Evolutionary conservation across 2,888 invertebrate species (phyloP).

Genomic region (Gastrophysa polygoni): DNA sequence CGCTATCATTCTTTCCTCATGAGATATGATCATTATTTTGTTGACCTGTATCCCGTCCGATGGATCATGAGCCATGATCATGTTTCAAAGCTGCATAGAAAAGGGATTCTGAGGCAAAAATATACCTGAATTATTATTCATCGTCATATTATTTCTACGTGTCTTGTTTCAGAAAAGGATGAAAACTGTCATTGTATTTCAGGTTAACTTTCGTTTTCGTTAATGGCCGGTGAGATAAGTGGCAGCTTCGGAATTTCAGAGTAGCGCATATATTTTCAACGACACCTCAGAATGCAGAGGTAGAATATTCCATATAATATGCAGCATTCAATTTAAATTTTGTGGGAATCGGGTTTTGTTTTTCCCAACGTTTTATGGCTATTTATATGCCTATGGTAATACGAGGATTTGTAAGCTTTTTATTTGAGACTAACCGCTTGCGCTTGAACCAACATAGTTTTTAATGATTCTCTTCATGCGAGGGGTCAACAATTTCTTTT

Average conservation of each 20-base stretch:
- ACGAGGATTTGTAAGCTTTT: constrained; percentile 49
- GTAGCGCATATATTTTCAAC: constrained; percentile 53
- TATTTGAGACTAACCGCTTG: constrained; percentile 44
- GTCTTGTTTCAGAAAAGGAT: constrained; percentile 40
- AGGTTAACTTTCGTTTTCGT: constrained; percentile 51
- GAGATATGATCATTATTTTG: too few species aligned
- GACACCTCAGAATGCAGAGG: constrained; percentile 54
- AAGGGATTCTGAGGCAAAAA: too few species aligned
- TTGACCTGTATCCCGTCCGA: too few species aligned
- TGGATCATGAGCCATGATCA: too few species aligned
- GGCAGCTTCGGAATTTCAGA: constrained; percentile 50
- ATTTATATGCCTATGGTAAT: constrained; percentile 56
- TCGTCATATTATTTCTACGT: constrained; percentile 38
- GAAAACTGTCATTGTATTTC: constrained; percentile 45
- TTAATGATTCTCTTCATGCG: constrained; percentile 40
- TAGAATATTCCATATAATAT: constrained; percentile 56
- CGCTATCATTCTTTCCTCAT: too few species aligned
- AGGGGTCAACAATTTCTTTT: background rate
- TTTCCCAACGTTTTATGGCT: constrained; percentile 53
- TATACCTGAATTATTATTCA: constrained; percentile 28
- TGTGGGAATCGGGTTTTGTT: constrained; percentile 53
- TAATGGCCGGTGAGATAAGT: constrained; percentile 52
- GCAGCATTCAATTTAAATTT: constrained; percentile 56
- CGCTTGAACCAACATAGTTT: constrained; percentile 46
- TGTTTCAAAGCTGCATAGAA: too few species aligned